Percentiles rank a stretch among this genome's conserved stretches.
Evolutionary conservation across 2,888 invertebrate genomes (phyloP).

Genomic region (Harpagoxenus sublaevis): DNA sequence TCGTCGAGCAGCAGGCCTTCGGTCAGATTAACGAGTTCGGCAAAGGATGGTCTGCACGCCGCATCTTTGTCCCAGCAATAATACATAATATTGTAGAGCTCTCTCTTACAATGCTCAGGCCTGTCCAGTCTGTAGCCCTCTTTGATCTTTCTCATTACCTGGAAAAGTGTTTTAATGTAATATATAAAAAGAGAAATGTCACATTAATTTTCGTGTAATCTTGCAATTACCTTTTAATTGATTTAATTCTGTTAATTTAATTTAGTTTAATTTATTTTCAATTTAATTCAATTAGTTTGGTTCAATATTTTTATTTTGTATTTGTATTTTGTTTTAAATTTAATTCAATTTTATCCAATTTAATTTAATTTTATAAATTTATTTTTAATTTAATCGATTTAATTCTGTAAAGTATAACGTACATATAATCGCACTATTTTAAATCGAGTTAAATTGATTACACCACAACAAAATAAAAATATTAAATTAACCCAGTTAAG

Average conservation of each 20-base stretch:
- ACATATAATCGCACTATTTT: too few relatives aligned
- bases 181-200: not conserved
- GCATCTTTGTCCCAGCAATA: conserved; percentile 97
- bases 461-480: too few relatives aligned
- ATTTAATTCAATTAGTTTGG: not conserved
- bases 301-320: not conserved
- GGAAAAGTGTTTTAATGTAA: conserved; percentile 67
- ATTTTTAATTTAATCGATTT: too few relatives aligned
- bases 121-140: conserved; percentile 96
- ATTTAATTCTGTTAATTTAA: not conserved
- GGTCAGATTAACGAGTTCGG: conserved; percentile 92
- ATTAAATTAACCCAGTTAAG: too few relatives aligned
- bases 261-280: not conserved
- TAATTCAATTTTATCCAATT: not conserved
- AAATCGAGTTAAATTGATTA: too few relatives aligned
- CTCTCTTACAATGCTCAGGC: conserved; percentile 97
- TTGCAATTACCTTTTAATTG: not conserved
- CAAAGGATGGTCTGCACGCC: conserved; percentile 94
- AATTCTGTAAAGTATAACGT: too few relatives aligned
- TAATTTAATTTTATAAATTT: too few relatives aligned
- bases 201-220: not conserved
- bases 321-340: not conserved
- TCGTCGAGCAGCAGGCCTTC: conserved; percentile 95
- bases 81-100: conserved; percentile 97
- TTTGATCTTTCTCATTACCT: conserved; percentile 91